These are phyloP conservation scores for Lasioglossum oenotherae DNA, from an alignment of 2,888 invertebrate genomes.

Conservation along the genomic window DNA sequence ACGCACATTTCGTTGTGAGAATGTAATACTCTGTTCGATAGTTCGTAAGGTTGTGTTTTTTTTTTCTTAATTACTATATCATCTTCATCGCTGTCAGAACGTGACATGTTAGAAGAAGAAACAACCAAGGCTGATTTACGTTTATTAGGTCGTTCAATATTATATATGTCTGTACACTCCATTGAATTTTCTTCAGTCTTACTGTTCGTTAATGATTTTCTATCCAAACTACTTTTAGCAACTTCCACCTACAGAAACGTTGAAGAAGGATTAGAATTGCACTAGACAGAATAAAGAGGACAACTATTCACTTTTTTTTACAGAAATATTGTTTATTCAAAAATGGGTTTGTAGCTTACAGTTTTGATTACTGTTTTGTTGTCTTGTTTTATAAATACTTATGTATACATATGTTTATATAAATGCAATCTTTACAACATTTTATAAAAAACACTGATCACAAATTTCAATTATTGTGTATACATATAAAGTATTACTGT, in stretches of 20 bases:
- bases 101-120: slow-evolving; percentile 35
- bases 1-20: neutral
- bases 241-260: slow-evolving; percentile 75
- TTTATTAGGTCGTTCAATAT: slow-evolving; percentile 62
- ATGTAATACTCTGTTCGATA: slow-evolving; percentile 9
- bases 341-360: slow-evolving; percentile 69
- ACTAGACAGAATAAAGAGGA: slow-evolving; percentile 72
- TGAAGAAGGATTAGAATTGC: slow-evolving; percentile 72
- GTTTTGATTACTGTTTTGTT: slow-evolving; percentile 52
- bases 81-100: slow-evolving; percentile 63
- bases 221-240: slow-evolving; percentile 71
- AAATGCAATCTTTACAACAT: slow-evolving; percentile 52
- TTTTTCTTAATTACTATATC: slow-evolving; percentile 64
- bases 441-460: slow-evolving; percentile 52
- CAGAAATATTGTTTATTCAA: slow-evolving; percentile 78
- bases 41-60: slow-evolving; percentile 41
- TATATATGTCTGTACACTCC: slow-evolving; percentile 51
- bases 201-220: slow-evolving; percentile 55
- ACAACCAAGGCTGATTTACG: slow-evolving; percentile 65
- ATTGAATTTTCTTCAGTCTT: slow-evolving; percentile 46
- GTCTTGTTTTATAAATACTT: slow-evolving; percentile 49
- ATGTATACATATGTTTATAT: slow-evolving; percentile 57
- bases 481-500: slow-evolving; percentile 27
- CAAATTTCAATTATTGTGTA: slow-evolving; percentile 33
- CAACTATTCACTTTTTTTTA: slow-evolving; percentile 67